phyloP scores from a whole-genome alignment of 1,140 invertebrate species.

The Hormaphis cornu region DNA sequence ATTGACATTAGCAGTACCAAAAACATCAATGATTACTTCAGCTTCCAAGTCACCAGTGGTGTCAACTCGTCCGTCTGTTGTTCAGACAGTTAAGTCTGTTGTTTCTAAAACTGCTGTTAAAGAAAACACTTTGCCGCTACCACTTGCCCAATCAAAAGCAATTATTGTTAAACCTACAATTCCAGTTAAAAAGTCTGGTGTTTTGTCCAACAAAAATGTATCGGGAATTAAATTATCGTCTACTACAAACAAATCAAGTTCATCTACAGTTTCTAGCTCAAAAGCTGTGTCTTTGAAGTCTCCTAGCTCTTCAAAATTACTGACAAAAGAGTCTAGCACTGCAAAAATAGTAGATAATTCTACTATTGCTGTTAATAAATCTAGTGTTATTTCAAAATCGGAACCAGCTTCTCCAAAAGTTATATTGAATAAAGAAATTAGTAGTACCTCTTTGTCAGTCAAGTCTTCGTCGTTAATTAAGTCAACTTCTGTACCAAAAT shows the following conservation, averaged over 20 bases:
- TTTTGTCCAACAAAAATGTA: neutral
- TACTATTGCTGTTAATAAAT: neutral
- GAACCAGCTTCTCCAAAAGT: neutral
- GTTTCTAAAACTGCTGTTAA: neutral
- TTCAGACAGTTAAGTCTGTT: neutral
- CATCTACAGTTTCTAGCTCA: neutral
- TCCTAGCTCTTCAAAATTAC: neutral
- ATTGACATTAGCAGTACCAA: neutral
- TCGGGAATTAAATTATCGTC: neutral
- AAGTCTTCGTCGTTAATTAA: neutral
- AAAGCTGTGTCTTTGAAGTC: neutral
- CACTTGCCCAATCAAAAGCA: neutral
- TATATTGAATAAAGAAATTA: conserved; percentile 6
- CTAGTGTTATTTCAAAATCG: neutral
- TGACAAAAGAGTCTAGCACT: neutral
- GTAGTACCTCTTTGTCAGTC: neutral
- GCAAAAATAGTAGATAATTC: neutral
- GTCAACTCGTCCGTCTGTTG: neutral
- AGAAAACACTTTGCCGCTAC: neutral
- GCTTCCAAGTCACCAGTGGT: neutral
- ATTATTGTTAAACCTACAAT: neutral
- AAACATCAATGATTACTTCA: neutral
- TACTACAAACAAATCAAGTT: neutral
- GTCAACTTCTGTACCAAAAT: neutral
- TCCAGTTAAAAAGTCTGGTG: neutral